Evolutionary conservation across 2,113 vertebrate genomes (phyloP), one percentile per base, ranked within the genome.

Genomic region (Aspidoscelis tigris): DNA sequence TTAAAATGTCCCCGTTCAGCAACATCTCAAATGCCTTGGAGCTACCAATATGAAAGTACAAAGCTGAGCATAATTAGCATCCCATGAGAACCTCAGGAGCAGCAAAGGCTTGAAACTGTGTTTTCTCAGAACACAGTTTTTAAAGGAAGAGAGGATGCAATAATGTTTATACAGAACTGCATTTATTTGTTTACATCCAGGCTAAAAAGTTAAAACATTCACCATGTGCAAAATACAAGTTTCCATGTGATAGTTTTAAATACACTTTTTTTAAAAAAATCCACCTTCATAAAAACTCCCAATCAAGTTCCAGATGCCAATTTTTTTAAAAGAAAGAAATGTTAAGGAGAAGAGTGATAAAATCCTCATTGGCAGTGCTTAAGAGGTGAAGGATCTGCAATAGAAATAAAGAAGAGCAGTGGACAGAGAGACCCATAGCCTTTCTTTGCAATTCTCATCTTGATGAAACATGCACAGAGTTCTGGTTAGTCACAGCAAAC

Each of bases 161-260:
- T 89, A 87, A 92, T 90, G 89, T 92, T 96, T 96, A 97, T 91
- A 95, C 96, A 97, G 96, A 96, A 96, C 94, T 89, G 86, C 83
- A 97, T 98, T 99, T 99, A 98, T 98, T 96, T 92, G 95, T 96
- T 96, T 97, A 98, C 97, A 99, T 93, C 92, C 55, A 97, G 96
- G 95, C 96, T 95, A 96, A 97, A 96, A 96, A 94, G 93, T 95
- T 96, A 94, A 61, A 95, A 97, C 97, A 96, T 95, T 93, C 87
- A 95, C 89, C 84, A 90, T 93, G 94, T 95, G 94, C 95, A 97
- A 96, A 96, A 95, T 96, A 97, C 96, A 97, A 91, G 91, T 92
- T 93, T 95, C 87, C 89, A 80, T 92, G 94, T 95, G 94, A 96
- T 95, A 94, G 93, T 90, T 53, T 93, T 92, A 92, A 95, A 96